phyloP scores from a whole-genome alignment of 2,888 invertebrate species.

The Metellina segmentata region DNA sequence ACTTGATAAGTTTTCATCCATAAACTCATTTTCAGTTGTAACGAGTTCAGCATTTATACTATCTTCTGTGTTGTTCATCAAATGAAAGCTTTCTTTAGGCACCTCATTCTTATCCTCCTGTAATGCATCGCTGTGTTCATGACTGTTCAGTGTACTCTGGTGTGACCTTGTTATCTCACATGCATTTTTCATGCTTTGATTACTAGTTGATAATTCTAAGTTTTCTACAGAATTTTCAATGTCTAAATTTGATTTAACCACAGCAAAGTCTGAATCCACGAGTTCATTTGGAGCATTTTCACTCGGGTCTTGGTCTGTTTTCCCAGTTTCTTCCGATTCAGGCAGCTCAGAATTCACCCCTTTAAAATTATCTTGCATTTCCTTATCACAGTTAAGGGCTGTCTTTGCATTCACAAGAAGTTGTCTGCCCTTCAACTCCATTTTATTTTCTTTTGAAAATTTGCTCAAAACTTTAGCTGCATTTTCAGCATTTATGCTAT shows the following conservation, averaged over 20 bases:
- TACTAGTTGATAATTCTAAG: not conserved
- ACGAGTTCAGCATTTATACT: not conserved
- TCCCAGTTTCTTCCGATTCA: not conserved
- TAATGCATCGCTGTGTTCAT: constrained; percentile 7
- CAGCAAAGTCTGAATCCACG: not conserved
- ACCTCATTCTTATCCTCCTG: not conserved
- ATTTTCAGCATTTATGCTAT: not conserved
- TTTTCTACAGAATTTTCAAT: not conserved
- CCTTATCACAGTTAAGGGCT: no score
- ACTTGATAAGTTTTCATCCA: not conserved
- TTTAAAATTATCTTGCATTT: no score
- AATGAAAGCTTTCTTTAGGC: not conserved
- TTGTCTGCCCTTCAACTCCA: not conserved
- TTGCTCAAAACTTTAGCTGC: constrained; percentile 6
- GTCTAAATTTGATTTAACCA: not conserved
- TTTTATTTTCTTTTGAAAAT: constrained; percentile 27
- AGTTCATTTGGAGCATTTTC: not conserved
- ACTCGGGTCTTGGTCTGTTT: not conserved
- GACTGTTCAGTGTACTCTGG: not conserved
- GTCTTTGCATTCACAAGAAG: no score
- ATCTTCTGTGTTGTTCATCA: not conserved
- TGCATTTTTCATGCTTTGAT: not conserved
- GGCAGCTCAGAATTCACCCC: no score
- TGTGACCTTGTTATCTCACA: not conserved
- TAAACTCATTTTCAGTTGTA: not conserved